phyloP scores from a whole-genome alignment of 2,797 vertebrate species.

The Fringilla coelebs region DNA sequence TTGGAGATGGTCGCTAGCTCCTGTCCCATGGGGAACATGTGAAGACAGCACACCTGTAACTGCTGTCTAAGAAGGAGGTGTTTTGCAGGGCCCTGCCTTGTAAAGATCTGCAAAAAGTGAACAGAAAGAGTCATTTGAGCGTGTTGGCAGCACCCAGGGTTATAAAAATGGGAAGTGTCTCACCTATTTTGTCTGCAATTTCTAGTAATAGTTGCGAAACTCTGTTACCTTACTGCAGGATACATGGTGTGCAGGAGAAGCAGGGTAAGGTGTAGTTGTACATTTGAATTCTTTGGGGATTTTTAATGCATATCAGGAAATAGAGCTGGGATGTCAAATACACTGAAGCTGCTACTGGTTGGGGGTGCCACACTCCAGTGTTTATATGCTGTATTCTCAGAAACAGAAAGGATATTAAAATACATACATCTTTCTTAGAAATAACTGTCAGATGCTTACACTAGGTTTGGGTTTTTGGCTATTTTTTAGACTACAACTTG shows the following conservation, averaged over 20 bases:
- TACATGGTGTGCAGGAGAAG: fast-evolving
- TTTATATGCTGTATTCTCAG: background rate
- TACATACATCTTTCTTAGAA: background rate
- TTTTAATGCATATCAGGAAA: background rate
- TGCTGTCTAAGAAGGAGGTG: background rate
- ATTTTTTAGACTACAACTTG: background rate
- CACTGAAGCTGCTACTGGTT: background rate
- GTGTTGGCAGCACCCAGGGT: fast-evolving
- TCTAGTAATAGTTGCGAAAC: background rate
- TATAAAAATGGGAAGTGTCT: background rate
- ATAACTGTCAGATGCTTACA: background rate
- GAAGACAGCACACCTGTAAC: fast-evolving
- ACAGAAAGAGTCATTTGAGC: background rate
- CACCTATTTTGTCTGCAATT: background rate
- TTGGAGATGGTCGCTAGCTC: background rate
- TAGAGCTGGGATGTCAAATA: background rate
- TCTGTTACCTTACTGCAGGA: fast-evolving
- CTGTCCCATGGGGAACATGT: background rate
- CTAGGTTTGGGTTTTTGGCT: background rate
- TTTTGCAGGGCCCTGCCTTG: background rate
- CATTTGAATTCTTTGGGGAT: fast-evolving
- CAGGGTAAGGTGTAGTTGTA: background rate
- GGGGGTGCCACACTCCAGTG: fast-evolving
- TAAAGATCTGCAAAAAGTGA: background rate
- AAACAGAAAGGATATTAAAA: background rate